phyloP scores from a whole-genome alignment of 64 coral and sea anemone genomes.

The Montipora capricornis region DNA sequence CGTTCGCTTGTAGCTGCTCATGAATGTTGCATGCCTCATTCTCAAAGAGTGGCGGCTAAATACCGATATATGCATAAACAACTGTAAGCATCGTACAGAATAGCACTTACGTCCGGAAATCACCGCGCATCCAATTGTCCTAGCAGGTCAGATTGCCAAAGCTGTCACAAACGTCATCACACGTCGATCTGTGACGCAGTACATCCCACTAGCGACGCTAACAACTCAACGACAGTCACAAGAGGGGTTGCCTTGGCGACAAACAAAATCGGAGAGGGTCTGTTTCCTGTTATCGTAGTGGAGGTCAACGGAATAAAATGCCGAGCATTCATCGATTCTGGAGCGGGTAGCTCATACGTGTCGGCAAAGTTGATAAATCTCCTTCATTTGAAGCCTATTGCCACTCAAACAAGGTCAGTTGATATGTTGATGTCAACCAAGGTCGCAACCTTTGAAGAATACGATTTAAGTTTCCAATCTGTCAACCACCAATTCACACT shows the following conservation, averaged over 20 bases:
- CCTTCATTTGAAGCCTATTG: slow-evolving; percentile 16
- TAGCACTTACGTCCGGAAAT: background rate
- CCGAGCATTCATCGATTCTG: slow-evolving; percentile 46
- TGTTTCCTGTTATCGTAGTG: slow-evolving; percentile 22
- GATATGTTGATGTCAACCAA: slow-evolving; percentile 42
- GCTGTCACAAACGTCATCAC: too few species aligned
- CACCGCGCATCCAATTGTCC: background rate
- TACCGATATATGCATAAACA: too few species aligned
- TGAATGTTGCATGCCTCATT: too few species aligned
- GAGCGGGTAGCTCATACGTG: slow-evolving; percentile 49
- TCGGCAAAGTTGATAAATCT: slow-evolving; percentile 12
- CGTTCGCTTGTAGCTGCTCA: too few species aligned
- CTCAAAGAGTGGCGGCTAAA: too few species aligned
- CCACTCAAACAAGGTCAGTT: background rate
- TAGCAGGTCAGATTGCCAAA: too few species aligned
- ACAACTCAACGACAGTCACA: too few species aligned
- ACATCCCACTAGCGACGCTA: too few species aligned
- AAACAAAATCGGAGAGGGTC: too few species aligned
- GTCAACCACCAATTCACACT: slow-evolving; percentile 3
- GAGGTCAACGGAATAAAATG: slow-evolving; percentile 57
- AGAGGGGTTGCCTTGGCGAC: too few species aligned
- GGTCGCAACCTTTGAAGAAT: background rate
- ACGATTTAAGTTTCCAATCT: background rate
- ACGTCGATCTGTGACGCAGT: too few species aligned
- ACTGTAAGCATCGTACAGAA: too few species aligned